Evolutionary conservation across 2,797 vertebrate species (phyloP).

Genomic region (Cynodonichthys magdalenae): DNA sequence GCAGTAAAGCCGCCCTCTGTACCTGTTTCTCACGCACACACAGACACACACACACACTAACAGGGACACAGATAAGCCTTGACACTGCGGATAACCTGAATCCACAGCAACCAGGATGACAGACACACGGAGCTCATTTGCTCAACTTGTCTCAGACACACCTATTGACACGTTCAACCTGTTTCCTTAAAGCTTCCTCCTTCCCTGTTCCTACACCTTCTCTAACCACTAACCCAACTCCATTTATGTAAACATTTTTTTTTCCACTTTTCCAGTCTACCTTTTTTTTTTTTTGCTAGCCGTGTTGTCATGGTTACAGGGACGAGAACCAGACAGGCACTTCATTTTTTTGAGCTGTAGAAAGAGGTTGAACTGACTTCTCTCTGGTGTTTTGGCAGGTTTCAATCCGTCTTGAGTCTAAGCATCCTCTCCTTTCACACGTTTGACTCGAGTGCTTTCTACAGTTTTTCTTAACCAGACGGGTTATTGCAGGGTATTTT

Average conservation of each 20-base stretch:
- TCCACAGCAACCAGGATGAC: slow-evolving; percentile 30
- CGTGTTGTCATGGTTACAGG: slow-evolving; percentile 69
- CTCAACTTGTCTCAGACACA: slow-evolving; percentile 11
- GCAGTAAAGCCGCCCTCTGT: slow-evolving; percentile 54
- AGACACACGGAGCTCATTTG: slow-evolving; percentile 13
- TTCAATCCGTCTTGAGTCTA: slow-evolving; percentile 8
- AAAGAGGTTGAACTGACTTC: slow-evolving; percentile 27
- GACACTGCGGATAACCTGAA: slow-evolving; percentile 19
- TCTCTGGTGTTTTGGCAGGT: slow-evolving; percentile 26
- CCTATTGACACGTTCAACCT: not conserved
- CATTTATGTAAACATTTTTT: slow-evolving; percentile 20
- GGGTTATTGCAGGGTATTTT: not conserved
- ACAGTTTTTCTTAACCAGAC: not conserved
- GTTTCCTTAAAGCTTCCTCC: too few relatives aligned
- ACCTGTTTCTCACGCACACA: slow-evolving; percentile 6
- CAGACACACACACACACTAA: not conserved
- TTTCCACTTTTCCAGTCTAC: slow-evolving; percentile 1
- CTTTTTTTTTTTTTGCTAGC: slow-evolving; percentile 23
- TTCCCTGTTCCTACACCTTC: not conserved
- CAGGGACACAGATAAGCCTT: slow-evolving; percentile 31
- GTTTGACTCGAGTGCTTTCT: not conserved
- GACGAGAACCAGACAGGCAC: slow-evolving; percentile 51
- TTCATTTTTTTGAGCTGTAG: slow-evolving; percentile 62
- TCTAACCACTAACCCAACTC: slow-evolving; percentile 2
- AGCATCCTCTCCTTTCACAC: slow-evolving; percentile 17